phyloP scores from a whole-genome alignment of 2,797 vertebrate genomes.

The Acipenser transmontanus region DNA sequence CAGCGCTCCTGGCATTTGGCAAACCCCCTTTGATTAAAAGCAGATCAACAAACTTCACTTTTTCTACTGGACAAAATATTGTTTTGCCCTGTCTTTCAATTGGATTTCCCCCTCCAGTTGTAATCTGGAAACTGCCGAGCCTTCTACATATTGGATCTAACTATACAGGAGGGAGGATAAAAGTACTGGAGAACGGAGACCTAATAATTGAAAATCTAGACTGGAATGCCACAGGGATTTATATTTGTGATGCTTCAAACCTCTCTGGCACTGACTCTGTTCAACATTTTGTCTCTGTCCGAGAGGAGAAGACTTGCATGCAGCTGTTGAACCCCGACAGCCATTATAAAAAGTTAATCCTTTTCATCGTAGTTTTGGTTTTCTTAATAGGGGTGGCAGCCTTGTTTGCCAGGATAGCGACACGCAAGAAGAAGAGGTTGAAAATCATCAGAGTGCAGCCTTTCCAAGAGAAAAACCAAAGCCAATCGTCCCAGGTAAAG shows the following conservation, averaged over 20 bases:
- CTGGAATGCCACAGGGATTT: neutral
- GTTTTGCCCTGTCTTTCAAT: slow-evolving; percentile 6
- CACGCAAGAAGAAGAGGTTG: neutral
- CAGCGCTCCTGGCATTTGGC: neutral
- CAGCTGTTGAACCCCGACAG: neutral
- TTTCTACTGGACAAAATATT: neutral
- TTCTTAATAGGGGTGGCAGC: neutral
- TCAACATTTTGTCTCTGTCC: neutral
- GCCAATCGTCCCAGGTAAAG: neutral
- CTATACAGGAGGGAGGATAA: neutral
- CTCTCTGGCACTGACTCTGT: neutral
- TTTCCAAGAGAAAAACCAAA: neutral
- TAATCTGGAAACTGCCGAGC: slow-evolving; percentile 3
- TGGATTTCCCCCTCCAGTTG: neutral
- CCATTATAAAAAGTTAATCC: neutral
- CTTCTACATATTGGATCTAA: neutral
- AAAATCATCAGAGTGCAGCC: slow-evolving; percentile 9
- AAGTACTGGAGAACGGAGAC: neutral
- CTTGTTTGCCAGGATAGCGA: neutral
- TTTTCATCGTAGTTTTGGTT: neutral
- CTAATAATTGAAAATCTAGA: neutral
- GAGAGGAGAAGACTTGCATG: neutral
- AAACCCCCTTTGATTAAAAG: slow-evolving; percentile 2
- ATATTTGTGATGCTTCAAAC: slow-evolving; percentile 8
- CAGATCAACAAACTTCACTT: neutral